Conservation (phyloP, 2,888 invertebrate genomes). For the Caenorhabditis japonica region DNA sequence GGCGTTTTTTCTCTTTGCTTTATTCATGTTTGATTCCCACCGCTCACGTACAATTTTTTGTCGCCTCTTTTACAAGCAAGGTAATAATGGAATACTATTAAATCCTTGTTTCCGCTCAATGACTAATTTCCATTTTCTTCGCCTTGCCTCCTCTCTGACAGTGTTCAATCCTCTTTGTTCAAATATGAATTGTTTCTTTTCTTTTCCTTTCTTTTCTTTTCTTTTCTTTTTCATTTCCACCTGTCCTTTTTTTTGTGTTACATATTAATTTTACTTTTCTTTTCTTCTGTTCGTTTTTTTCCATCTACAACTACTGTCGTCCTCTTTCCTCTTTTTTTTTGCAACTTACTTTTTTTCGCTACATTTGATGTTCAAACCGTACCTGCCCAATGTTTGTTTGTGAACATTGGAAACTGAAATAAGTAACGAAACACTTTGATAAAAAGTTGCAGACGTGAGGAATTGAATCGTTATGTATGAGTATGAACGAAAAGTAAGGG, state of each 20-base stretch:
- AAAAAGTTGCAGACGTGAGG: conserved; percentile 26
- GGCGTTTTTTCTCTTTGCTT: too few relatives aligned
- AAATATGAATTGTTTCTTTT: conserved; percentile 42
- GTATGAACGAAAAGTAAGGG: conserved; percentile 19
- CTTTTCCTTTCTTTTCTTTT: conserved; percentile 5
- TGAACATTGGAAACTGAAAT: too few relatives aligned
- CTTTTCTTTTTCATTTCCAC: too few relatives aligned
- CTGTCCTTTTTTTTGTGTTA: too few relatives aligned
- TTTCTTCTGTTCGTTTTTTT: background rate
- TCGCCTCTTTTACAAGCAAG: background rate
- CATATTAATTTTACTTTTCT: conserved; percentile 19
- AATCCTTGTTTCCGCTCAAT: conserved; percentile 42
- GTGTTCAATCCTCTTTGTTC: conserved; percentile 44
- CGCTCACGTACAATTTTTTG: too few relatives aligned
- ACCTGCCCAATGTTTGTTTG: conserved; percentile 44
- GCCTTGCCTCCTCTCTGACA: too few relatives aligned
- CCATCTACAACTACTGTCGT: conserved; percentile 16
- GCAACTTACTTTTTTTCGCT: conserved; percentile 36
- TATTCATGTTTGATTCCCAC: too few relatives aligned
- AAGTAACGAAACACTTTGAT: too few relatives aligned
- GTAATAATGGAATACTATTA: conserved; percentile 44
- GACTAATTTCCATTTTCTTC: conserved; percentile 46
- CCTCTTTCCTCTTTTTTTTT: conserved; percentile 8
- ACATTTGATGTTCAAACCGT: conserved; percentile 32
- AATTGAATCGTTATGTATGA: too few relatives aligned